Base-by-base conservation (phyloP, 2,888 invertebrate species). In the Mechanitis mazaeus region DNA sequence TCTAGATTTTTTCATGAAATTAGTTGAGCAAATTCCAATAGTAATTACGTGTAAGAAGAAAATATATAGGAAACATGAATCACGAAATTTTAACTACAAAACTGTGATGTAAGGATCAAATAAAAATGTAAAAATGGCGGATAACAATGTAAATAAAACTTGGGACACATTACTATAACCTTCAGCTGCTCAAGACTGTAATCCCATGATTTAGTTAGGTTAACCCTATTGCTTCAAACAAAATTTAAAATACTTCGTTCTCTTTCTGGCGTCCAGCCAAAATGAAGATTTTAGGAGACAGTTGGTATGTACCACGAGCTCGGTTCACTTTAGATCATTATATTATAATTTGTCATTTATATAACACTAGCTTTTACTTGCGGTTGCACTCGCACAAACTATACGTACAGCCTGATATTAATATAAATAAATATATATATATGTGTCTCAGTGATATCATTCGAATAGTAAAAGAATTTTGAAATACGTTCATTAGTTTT, bases 241-340 rank as follows among this genome's bases (percentile, higher is more conserved):
- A 66, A 60, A 65, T 64, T 70, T 59, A 60, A 66, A 66, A 63
- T 64, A 66, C 65, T 66, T 57, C 60, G 60, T 54, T 53, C n/a
- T 56, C 45, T 65, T 56, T 57, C 64, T 69, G 69, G 68, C 65
- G 53, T 47, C 53, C 46, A 35, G 65, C 70, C 70, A 69, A 64
- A 28, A 55, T 50, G 38, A 35, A 61, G 55, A 58, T 45, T 61
- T 46, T 59, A n/a, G 33, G 59, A 58, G 58, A 35, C 55, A 58
- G 60, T 65, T 54, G 46, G 59, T 66, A 55, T 58, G 54, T 42
- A 28, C 42, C 28, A 31, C 50, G 9, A 31, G 28, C 31, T 50
- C 7, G 50, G 31, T 50, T 50, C 11, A 50, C 50, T 31, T 50
- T 50, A 50, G n/a, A 47, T 31, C 3, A 31, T 50, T 50, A 31